Evolutionary conservation across 2,888 invertebrate species (phyloP), one percentile per base, ranked within the genome.

Genomic region (Helobdella robusta): DNA sequence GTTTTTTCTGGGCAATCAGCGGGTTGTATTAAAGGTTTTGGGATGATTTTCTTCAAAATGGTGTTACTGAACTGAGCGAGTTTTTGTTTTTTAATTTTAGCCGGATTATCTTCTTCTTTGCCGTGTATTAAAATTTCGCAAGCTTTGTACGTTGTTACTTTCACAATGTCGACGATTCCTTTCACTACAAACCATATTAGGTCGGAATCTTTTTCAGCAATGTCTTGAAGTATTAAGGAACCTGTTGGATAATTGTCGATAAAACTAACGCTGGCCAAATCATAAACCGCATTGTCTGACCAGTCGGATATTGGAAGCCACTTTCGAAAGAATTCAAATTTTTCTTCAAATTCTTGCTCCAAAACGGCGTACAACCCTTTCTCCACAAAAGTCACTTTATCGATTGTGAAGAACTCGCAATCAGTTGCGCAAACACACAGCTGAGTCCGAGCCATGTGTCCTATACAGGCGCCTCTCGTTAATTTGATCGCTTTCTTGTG

Each of bases 371-470:
- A 6, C 23, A 61, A 36, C 15, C 61, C 61, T 61, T 61, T 32
- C 0, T 36, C 20, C 11, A 35, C 40, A 25, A 25, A 61, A 23
- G 46, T 4, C 5, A 46, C 46, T 28, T 32, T 40, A 46, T 61
- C 46, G 8, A 61, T 25, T 25, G 46, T 46, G 1, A 61, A 46
- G 8, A 61, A 46, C 30, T 61, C 61, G n/a, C 61, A 61, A 8
- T 40, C 61, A 15, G 61, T 61, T n/a, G 61, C 61, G 30, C 61
- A 61, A 11, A 44, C 46, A n/a, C 61, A 40, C 15, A 36, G 28
- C 20, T 18, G 20, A 15, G 61, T 44, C 46, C 46, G 40, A 15
- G 32, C 28, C 28, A 25, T 1, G 28, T 61, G 44, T 44, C 61
- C 61, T 1, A 61, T 35, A n/a, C 40, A 61, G 6, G 61, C 40